Conservation (phyloP, 2,113 vertebrate species). For the Cavia aperea region DNA sequence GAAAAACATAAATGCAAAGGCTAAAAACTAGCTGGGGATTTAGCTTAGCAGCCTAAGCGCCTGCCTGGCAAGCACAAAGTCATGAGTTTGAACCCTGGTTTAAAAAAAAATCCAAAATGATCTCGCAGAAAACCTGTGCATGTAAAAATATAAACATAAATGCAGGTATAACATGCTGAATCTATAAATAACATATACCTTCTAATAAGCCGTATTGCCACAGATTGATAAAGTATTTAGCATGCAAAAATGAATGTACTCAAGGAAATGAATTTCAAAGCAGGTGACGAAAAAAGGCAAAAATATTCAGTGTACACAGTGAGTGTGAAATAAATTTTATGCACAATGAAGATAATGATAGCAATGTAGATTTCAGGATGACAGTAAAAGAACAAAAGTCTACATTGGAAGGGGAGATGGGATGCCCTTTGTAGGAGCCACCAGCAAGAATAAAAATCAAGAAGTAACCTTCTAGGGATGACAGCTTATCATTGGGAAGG, state of each 20-base stretch:
- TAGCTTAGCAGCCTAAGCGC: too few relatives aligned
- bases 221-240: too few relatives aligned
- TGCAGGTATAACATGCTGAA: not conserved
- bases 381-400: not conserved
- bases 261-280: not conserved
- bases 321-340: not conserved
- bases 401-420: not conserved
- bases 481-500: fast-evolving
- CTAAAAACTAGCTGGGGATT: not conserved
- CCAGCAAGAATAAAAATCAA: not conserved
- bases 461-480: too few relatives aligned
- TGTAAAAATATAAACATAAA: not conserved
- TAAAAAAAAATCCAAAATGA: not conserved
- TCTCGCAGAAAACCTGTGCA: not conserved
- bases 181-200: not conserved
- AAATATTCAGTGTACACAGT: not conserved
- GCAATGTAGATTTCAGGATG: not conserved
- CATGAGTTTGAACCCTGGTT: too few relatives aligned
- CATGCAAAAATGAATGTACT: not conserved
- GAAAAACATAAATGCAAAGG: not conserved
- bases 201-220: not conserved
- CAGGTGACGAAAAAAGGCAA: not conserved
- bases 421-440: not conserved
- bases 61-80: too few relatives aligned
- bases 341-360: not conserved